phyloP scores from a whole-genome alignment of 2,113 vertebrate species.

The Guaruba guarouba region DNA sequence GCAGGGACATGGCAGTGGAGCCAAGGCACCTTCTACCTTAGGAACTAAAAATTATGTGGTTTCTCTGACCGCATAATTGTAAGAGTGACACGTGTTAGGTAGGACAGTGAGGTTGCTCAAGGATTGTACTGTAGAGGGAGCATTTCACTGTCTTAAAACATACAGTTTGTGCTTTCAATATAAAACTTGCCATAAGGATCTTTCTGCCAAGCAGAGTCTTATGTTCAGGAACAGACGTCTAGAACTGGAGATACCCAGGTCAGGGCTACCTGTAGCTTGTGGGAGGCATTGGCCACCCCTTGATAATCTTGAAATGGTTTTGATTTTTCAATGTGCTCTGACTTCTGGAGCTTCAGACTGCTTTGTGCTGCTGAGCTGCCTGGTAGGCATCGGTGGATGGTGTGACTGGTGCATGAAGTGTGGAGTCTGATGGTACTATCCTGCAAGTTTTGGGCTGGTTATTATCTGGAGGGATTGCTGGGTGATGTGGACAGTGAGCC shows the following conservation, averaged over 20 bases:
- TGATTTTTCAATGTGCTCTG: background rate
- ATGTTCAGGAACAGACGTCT: background rate
- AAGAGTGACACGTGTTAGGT: background rate
- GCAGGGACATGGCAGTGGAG: background rate
- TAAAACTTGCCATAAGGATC: background rate
- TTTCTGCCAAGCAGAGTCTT: background rate
- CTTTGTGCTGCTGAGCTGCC: background rate
- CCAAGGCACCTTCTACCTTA: background rate
- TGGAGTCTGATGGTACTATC: rapidly evolving
- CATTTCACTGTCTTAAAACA: background rate
- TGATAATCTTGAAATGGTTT: background rate
- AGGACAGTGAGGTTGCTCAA: background rate
- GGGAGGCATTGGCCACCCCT: background rate
- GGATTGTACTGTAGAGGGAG: background rate
- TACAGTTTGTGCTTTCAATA: background rate
- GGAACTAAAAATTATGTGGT: background rate
- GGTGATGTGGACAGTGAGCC: background rate
- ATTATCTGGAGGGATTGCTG: background rate
- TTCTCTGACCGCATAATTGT: background rate
- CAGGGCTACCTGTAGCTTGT: background rate
- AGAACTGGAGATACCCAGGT: background rate
- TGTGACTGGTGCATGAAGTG: background rate
- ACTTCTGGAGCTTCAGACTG: background rate
- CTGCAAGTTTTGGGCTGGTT: background rate
- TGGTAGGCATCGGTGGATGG: rapidly evolving